Evolutionary conservation across 2,113 vertebrate species (phyloP).

Genomic region (Empidonax traillii): DNA sequence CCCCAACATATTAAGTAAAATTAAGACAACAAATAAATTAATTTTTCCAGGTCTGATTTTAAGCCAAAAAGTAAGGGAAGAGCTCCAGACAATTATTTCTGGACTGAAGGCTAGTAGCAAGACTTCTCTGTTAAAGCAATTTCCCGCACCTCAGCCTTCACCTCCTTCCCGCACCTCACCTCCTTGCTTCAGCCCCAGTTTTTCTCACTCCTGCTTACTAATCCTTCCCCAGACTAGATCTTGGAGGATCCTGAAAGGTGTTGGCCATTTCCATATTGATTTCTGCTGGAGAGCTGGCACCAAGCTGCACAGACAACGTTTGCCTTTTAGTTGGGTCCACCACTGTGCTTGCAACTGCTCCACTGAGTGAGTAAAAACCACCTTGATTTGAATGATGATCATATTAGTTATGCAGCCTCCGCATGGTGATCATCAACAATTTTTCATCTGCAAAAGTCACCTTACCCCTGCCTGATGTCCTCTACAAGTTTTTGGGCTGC

Average conservation of each 20-base stretch:
- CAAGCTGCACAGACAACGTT: background rate
- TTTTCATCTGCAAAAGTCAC: background rate
- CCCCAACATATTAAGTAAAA: background rate
- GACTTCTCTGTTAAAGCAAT: background rate
- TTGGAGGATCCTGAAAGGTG: background rate
- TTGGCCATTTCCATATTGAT: background rate
- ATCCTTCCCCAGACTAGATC: background rate
- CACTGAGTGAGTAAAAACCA: background rate
- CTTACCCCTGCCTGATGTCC: background rate
- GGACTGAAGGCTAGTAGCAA: background rate
- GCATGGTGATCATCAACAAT: background rate
- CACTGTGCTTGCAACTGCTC: background rate
- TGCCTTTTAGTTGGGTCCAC: background rate
- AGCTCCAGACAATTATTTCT: background rate
- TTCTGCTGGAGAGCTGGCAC: background rate
- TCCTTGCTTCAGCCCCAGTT: background rate
- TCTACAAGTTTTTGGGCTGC: background rate
- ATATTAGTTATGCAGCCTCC: background rate
- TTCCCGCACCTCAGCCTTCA: background rate
- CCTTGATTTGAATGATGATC: background rate
- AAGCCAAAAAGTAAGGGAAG: background rate
- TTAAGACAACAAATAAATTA: background rate
- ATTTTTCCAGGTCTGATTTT: background rate
- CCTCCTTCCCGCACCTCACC: background rate
- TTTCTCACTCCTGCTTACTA: background rate